Evolutionary conservation across 2,888 invertebrate genomes (phyloP).

Genomic region (Drosophila picticornis): DNA sequence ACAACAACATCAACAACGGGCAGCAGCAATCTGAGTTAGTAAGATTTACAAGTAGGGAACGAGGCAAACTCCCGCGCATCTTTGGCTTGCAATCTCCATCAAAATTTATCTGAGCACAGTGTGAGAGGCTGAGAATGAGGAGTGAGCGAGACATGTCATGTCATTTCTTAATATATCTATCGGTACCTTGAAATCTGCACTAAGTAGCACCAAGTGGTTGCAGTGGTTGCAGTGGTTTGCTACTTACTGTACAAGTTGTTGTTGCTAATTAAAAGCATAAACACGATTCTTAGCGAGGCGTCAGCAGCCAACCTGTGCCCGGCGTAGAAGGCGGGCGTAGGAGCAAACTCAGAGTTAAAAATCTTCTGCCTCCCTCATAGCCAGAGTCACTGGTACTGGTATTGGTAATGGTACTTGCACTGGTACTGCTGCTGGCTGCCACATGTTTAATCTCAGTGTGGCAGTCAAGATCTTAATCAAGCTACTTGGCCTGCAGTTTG

Average conservation of each 20-base stretch:
- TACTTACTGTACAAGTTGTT: conserved; percentile 80
- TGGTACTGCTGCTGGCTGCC: conserved; percentile 29
- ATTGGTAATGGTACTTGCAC: conserved; percentile 12
- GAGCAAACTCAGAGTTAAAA: conserved; percentile 34
- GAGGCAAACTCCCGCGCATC: conserved; percentile 56
- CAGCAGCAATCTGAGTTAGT: conserved; percentile 7
- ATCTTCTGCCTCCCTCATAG: conserved; percentile 34
- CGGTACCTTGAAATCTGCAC: conserved; percentile 77
- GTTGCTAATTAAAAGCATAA: conserved; percentile 82
- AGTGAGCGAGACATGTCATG: conserved; percentile 79
- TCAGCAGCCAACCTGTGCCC: conserved; percentile 60
- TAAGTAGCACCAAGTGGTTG: conserved; percentile 70
- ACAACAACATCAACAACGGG: neutral
- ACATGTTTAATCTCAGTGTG: conserved; percentile 72
- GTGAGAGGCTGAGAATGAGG: conserved; percentile 21
- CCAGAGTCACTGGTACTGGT: conserved; percentile 20
- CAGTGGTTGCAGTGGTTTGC: conserved; percentile 56
- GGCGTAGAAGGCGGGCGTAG: conserved; percentile 60
- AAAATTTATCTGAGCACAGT: conserved; percentile 70
- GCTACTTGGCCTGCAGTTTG: conserved; percentile 50
- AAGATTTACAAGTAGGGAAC: conserved; percentile 45
- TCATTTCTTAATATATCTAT: conserved; percentile 81
- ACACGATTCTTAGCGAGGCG: conserved; percentile 81
- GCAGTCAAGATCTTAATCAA: conserved; percentile 78
- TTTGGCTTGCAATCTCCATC: conserved; percentile 71